Conservation (phyloP, 2,113 vertebrate genomes). For the Heptranchias perlo region DNA sequence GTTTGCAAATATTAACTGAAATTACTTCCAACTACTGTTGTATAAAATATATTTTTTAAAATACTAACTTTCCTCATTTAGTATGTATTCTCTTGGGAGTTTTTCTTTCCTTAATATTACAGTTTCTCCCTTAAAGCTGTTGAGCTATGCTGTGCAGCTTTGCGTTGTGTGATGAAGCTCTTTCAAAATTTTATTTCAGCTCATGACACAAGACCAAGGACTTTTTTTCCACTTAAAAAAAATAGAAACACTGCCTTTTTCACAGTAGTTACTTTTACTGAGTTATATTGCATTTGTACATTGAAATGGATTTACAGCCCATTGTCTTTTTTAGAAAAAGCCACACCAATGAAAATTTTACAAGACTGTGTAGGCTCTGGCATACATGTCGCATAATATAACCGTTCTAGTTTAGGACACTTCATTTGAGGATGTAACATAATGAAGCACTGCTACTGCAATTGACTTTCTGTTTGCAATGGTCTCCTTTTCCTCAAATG, state of each 20-base stretch:
- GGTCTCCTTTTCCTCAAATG: neutral
- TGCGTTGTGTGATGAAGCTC: too few relatives aligned
- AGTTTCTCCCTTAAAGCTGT: too few relatives aligned
- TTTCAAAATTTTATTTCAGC: neutral
- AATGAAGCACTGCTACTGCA: neutral
- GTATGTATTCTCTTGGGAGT: too few relatives aligned
- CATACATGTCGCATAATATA: neutral
- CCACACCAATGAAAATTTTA: neutral
- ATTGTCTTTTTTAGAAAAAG: too few relatives aligned
- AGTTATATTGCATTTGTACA: neutral
- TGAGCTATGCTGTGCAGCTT: too few relatives aligned
- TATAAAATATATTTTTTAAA: too few relatives aligned
- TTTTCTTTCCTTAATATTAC: too few relatives aligned
- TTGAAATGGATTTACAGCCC: neutral
- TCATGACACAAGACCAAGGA: neutral
- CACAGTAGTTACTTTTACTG: neutral
- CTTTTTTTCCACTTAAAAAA: too few relatives aligned
- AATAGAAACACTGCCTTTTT: too few relatives aligned
- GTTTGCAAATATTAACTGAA: neutral
- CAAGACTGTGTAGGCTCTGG: neutral
- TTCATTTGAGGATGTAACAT: neutral
- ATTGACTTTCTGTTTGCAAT: neutral
- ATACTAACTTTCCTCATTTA: too few relatives aligned
- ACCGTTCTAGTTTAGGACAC: neutral
- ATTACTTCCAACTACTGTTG: too few relatives aligned